Evolutionary conservation across 2,888 invertebrate species (phyloP).

Genomic region (Limenitis arthemis): DNA sequence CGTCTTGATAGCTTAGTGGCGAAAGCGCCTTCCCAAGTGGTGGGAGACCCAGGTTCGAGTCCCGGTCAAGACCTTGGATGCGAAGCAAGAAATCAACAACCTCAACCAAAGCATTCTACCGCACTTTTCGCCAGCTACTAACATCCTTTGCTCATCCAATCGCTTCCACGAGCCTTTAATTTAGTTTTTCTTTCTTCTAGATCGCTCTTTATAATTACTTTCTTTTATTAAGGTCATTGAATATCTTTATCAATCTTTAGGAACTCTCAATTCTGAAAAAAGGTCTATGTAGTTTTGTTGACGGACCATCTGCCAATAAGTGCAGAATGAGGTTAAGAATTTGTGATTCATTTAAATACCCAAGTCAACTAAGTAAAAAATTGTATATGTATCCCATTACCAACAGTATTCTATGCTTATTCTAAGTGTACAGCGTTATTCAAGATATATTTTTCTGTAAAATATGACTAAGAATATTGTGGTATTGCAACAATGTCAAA

Average conservation of each 20-base stretch:
- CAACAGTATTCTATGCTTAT: too few relatives aligned
- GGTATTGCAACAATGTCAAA: constrained; percentile 56
- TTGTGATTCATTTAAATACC: too few relatives aligned
- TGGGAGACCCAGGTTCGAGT: constrained; percentile 68
- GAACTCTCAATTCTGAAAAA: too few relatives aligned
- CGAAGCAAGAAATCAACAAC: constrained; percentile 33
- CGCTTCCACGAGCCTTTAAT: constrained; percentile 71
- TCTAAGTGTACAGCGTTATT: too few relatives aligned
- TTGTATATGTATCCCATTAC: too few relatives aligned
- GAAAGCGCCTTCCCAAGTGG: constrained; percentile 58
- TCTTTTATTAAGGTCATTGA: constrained; percentile 71
- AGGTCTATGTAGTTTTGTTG: too few relatives aligned
- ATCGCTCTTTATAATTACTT: constrained; percentile 65
- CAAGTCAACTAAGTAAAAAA: too few relatives aligned
- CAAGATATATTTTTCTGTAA: not conserved
- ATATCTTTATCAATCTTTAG: constrained; percentile 57
- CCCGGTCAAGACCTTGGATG: constrained; percentile 68
- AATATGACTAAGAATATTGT: constrained; percentile 9
- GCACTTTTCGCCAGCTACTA: constrained; percentile 45
- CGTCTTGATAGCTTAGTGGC: constrained; percentile 72
- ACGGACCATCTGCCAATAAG: too few relatives aligned
- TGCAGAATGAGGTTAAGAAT: too few relatives aligned
- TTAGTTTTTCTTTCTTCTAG: constrained; percentile 72
- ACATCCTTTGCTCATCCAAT: constrained; percentile 48
- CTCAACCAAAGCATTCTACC: constrained; percentile 34